Conservation (phyloP, 2,888 invertebrate species). For the Minunthozetes semirufus region DNA sequence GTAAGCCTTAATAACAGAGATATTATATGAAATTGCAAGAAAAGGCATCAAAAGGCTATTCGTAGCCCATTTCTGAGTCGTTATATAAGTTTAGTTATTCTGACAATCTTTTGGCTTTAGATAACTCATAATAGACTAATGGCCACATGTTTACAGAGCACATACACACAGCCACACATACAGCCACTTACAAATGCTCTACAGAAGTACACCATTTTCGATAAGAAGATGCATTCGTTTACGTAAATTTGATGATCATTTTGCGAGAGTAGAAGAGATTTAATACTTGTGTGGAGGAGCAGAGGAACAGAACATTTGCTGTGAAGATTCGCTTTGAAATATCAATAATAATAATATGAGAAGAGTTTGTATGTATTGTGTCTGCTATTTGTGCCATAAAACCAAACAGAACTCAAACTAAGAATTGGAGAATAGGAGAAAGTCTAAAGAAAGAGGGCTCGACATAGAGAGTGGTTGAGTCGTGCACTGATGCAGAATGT, state of each 20-base stretch:
- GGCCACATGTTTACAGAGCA: conserved; percentile 15
- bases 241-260: conserved; percentile 31
- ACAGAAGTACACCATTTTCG: background rate
- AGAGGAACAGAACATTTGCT: background rate
- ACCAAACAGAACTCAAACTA: background rate
- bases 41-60: background rate
- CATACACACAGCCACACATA: background rate
- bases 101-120: conserved; percentile 23
- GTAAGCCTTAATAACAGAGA: conserved; percentile 12
- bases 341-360: conserved; percentile 8
- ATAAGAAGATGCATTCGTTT: conserved; percentile 20
- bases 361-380: background rate
- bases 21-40: conserved; percentile 19
- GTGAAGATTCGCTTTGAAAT: background rate
- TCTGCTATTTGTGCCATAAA: conserved; percentile 11
- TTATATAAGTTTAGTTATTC: background rate
- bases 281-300: background rate
- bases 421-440: background rate
- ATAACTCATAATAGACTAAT: conserved; percentile 24
- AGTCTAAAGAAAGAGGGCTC: background rate
- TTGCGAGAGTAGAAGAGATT: background rate
- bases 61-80: background rate
- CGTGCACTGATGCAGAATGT: conserved; percentile 20
- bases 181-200: background rate
- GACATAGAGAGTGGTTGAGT: conserved; percentile 9